phyloP scores from a whole-genome alignment of 2,797 vertebrate species.

The Remorina albescens region DNA sequence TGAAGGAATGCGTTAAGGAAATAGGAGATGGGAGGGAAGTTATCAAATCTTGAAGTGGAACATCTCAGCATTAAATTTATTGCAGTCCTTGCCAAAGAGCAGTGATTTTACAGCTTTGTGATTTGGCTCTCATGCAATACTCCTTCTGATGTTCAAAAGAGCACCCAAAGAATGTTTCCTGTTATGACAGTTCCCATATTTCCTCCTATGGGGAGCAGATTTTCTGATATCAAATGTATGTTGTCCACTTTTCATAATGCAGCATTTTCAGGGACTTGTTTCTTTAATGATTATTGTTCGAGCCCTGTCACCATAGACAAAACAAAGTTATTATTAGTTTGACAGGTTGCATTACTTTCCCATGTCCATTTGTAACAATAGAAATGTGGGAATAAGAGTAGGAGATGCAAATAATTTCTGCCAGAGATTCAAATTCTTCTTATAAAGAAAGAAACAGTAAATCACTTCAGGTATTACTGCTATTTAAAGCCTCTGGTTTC shows the following conservation, averaged over 20 bases:
- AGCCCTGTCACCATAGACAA: conserved; percentile 1
- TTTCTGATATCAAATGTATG: conserved; percentile 15
- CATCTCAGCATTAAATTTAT: conserved; percentile 25
- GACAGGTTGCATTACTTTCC: conserved; percentile 26
- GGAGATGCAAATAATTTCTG: conserved; percentile 56
- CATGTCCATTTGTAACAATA: conserved; percentile 24
- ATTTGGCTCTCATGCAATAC: conserved; percentile 2
- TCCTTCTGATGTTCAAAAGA: conserved; percentile 7
- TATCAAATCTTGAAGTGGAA: conserved; percentile 35
- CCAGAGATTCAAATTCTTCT: conserved; percentile 46
- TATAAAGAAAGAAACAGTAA: conserved; percentile 45
- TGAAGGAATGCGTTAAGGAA: not conserved
- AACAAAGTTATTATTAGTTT: conserved; percentile 21
- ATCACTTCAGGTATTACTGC: conserved; percentile 13
- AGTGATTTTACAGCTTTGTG: conserved; percentile 22
- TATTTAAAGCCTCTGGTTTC: conserved; percentile 15
- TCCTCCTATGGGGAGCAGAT: conserved; percentile 15
- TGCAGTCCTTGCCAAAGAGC: conserved; percentile 24
- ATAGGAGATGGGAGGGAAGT: conserved; percentile 2
- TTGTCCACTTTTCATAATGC: conserved; percentile 16
- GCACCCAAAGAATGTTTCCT: conserved; percentile 24
- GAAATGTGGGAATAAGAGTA: conserved; percentile 55
- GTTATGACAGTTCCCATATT: conserved; percentile 7
- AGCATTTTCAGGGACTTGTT: conserved; percentile 10
- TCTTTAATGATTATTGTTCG: not conserved